Evolutionary conservation across 2,888 invertebrate genomes (phyloP).

Genomic region (Desoria tigrina): DNA sequence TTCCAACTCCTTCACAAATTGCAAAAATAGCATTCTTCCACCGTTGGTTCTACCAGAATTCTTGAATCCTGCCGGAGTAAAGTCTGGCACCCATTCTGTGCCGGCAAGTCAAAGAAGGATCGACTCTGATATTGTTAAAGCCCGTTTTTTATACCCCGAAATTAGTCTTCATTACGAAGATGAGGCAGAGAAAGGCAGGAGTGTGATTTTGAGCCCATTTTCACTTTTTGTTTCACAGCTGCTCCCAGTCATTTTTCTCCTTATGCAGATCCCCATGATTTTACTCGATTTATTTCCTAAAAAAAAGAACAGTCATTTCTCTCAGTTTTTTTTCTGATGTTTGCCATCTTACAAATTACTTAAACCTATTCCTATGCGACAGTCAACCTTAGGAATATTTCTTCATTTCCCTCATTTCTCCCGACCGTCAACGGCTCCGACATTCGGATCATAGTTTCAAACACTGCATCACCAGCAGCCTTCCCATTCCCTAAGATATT

Average conservation of each 20-base stretch:
- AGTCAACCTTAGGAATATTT: not conserved
- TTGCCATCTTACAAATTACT: conserved; percentile 11
- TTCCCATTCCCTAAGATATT: too few relatives aligned
- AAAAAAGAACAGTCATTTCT: conserved; percentile 24
- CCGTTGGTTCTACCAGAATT: too few relatives aligned
- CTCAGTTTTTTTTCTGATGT: conserved; percentile 25
- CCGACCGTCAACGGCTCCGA: too few relatives aligned
- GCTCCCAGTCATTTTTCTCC: conserved; percentile 52
- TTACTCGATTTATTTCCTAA: conserved; percentile 41
- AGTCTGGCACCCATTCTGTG: too few relatives aligned
- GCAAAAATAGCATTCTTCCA: too few relatives aligned
- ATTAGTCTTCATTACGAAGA: conserved; percentile 49
- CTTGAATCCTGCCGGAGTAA: too few relatives aligned
- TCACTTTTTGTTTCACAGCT: conserved; percentile 53
- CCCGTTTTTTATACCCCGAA: conserved; percentile 37
- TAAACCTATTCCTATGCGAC: conserved; percentile 10
- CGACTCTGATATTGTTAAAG: too few relatives aligned
- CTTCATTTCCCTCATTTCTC: too few relatives aligned
- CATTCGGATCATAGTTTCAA: too few relatives aligned
- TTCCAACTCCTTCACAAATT: too few relatives aligned
- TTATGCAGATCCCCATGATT: conserved; percentile 40
- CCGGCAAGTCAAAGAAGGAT: too few relatives aligned
- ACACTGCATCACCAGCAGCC: too few relatives aligned
- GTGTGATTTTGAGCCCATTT: conserved; percentile 32
- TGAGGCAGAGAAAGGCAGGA: conserved; percentile 25